Percentiles rank a stretch among this genome's conserved stretches.
These are phyloP conservation scores for Otus sunia DNA, from an alignment of 2,113 vertebrate species.

Conservation along the genomic window DNA sequence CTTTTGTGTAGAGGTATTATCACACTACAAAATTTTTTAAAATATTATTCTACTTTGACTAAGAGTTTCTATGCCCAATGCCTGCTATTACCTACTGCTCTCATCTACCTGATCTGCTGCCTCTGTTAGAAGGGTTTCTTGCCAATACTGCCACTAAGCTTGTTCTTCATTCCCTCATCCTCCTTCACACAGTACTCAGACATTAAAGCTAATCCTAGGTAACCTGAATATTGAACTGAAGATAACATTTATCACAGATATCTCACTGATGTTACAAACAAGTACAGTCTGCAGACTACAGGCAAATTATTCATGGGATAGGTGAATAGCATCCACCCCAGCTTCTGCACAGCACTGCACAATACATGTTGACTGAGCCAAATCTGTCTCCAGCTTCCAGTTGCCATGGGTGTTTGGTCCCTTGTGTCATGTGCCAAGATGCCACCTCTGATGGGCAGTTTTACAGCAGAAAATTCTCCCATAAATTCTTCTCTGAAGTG, in stretches of 20 bases:
- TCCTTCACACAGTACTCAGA: not conserved
- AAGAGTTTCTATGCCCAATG: not conserved
- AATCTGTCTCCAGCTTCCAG: not conserved
- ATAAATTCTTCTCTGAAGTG: not conserved
- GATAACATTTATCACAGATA: not conserved
- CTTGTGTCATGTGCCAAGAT: not conserved
- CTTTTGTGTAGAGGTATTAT: not conserved
- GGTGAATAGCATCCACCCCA: too few species aligned
- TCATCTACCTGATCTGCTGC: not conserved
- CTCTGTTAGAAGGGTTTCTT: not conserved
- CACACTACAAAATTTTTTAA: not conserved
- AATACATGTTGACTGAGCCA: not conserved
- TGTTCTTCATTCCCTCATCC: not conserved
- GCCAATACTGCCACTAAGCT: not conserved
- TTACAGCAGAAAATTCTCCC: not conserved
- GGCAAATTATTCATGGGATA: not conserved
- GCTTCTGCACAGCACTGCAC: not conserved
- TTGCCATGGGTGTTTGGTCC: accelerated
- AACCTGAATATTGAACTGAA: not conserved
- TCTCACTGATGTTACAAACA: not conserved
- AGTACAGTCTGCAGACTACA: not conserved
- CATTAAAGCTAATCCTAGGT: not conserved
- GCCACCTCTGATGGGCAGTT: not conserved
- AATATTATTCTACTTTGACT: not conserved
- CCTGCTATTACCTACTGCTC: not conserved